Percentiles rank a stretch among this genome's conserved stretches.
Evolutionary conservation across 2,797 vertebrate genomes (phyloP).

Genomic region (Coregonus suidteri): DNA sequence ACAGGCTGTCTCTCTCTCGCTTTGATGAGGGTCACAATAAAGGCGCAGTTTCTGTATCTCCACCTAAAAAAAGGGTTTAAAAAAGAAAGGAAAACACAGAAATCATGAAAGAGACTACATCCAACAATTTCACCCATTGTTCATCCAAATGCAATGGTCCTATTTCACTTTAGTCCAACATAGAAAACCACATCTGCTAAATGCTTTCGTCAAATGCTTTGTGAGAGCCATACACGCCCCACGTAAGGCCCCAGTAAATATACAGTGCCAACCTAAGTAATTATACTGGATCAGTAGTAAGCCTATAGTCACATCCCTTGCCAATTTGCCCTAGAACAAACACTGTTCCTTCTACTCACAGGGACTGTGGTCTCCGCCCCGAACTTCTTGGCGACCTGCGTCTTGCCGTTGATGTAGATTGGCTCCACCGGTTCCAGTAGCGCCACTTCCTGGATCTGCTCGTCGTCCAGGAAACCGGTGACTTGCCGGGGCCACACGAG

Average conservation of each 20-base stretch:
- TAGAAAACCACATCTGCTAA: constrained; percentile 5
- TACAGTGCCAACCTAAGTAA: constrained; percentile 1
- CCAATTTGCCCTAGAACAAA: neutral
- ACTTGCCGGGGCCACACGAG: constrained; percentile 67
- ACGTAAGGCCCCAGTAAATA: neutral
- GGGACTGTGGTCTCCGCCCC: constrained; percentile 66
- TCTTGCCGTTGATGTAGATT: constrained; percentile 82
- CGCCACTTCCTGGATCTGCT: constrained; percentile 53
- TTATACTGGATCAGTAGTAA: neutral
- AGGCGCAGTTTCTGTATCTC: constrained; percentile 83
- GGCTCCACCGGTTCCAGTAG: constrained; percentile 67
- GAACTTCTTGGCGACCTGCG: constrained; percentile 75
- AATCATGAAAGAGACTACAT: neutral
- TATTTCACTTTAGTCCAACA: neutral
- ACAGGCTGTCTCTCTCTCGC: constrained; percentile 82
- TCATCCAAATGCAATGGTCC: neutral
- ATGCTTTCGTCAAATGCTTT: neutral
- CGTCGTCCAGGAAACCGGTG: constrained; percentile 74
- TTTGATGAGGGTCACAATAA: constrained; percentile 83
- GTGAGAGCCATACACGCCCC: neutral
- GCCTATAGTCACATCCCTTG: neutral
- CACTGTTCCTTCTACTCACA: constrained; percentile 63
- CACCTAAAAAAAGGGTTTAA: constrained; percentile 55
- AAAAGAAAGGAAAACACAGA: neutral
- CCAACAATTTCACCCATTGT: neutral